A percentile compares a stretch with the other conserved stretches of the same genome.
These are phyloP conservation scores for Acleris laterana DNA, from an alignment of 2,888 invertebrate genomes.

Conservation along the genomic window DNA sequence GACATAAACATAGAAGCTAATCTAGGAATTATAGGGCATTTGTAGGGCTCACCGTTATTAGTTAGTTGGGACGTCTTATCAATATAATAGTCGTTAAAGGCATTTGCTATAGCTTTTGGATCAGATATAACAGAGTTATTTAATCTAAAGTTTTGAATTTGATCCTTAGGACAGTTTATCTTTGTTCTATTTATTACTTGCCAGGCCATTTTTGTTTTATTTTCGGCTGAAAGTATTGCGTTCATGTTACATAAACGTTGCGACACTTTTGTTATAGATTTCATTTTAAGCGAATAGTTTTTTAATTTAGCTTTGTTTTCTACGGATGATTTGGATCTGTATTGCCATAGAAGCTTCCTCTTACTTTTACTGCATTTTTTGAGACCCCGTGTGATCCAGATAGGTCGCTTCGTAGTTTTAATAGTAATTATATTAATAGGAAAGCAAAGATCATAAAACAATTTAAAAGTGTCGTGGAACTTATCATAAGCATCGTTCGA, in stretches of 20 bases:
- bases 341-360: slow-evolving; percentile 11
- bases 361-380: no score
- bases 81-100: no score
- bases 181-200: neutral
- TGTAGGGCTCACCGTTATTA: no score
- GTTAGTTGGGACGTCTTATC: no score
- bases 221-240: no score
- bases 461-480: slow-evolving; percentile 11
- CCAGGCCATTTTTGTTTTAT: no score
- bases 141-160: neutral
- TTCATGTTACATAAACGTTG: neutral
- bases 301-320: neutral
- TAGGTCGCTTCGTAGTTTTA: neutral
- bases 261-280: neutral
- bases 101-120: neutral
- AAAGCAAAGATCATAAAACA: slow-evolving; percentile 10
- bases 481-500: slow-evolving; percentile 7
- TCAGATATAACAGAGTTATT: neutral
- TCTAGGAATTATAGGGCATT: no score
- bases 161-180: neutral
- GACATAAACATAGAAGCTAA: no score
- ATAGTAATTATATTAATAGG: slow-evolving; percentile 13
- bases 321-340: no score
- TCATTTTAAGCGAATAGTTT: neutral
- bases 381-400: slow-evolving; percentile 5